Base-by-base conservation (phyloP, 2,888 invertebrate genomes). In the Malthinus flaveolus region DNA sequence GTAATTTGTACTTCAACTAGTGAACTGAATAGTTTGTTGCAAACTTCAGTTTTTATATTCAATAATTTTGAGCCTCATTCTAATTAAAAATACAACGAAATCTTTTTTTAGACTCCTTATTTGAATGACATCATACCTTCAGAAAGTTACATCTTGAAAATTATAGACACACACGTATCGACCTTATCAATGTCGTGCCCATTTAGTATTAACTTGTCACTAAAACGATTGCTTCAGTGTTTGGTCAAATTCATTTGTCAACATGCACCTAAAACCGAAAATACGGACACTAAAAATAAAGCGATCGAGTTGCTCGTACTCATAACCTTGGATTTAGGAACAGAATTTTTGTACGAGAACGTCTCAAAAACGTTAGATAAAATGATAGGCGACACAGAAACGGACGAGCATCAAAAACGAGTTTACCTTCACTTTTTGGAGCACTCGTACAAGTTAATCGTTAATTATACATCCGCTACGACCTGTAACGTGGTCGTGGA, bases 61-160 rank as follows among this genome's bases (percentile, higher is more conserved):
- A 23, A 23, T 23, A 3, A 3, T 2, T 3, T 23, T 5, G 23
- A 23, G 23, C 5, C 23, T 5, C 23, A 23, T n/a, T n/a, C n/a
- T n/a, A n/a, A n/a, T n/a, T n/a, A n/a, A n/a, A n/a, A n/a, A n/a
- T n/a, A n/a, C n/a, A n/a, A 47, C 9, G 1, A 45, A 2, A 6
- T 12, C 4, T 15, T 49, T 47, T 73, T 75, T 35, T 78, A 90
- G 90, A 84, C 85, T 32, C 85, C 87, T 12, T 90, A 87, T 78
- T 83, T 87, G 34, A 85, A 86, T 62, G 91, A 93, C 73, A 86
- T 91, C 34, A 88, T 93, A 63, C 93, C 93, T 9, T 88, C 90
- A 0, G 93, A 94, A 74, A 91, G 89, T 69, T 92, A 90, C 65
- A 85, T 93, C 1, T 81, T 91, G n/a, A 86, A 87, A 51, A 85